Base-by-base conservation (phyloP, 2,113 vertebrate species). In the Nibea albiflora region DNA sequence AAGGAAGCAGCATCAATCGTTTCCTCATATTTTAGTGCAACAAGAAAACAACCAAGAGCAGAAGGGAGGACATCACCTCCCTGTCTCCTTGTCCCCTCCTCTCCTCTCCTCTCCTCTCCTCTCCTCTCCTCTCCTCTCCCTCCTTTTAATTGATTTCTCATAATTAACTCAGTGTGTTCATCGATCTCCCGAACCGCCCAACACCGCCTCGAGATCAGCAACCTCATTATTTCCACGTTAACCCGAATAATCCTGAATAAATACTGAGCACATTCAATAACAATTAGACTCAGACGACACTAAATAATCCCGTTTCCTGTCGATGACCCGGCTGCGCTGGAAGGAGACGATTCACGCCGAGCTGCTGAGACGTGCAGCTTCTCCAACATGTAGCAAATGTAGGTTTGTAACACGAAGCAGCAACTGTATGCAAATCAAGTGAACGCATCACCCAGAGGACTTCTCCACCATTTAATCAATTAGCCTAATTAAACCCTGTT, bases 161-260 rank as follows among this genome's bases (percentile, higher is more conserved):
- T 93, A 94, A 95, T 95, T 94, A 95, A 95, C 92, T 94, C 89
- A 85, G 84, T 92, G 94, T 90, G 88, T 92, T 82, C 88, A 94
- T 95, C 88, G 93, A 95, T 95, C 91, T 91, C 53, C 14, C 79
- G 68, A 73, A 73, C 78, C 71, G 82, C 76, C 78, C 84, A 47
- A 53, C 81, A 77, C 81, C 65, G 76, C 57, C 81, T 63, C 73
- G 31, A 81, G 78, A 87, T 87, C 89, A 67, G 54, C 49, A 71
- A 84, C 87, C 91, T 92, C 92, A 92, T 95, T 91, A 95, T 94
- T 92, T 85, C 89, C 87, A 70, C 84, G 73, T 95, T 94, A 93
- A 93, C 87, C 81, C 76, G 82, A 87, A 88, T 90, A 85, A 90
- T 90, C 89, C 89, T 63, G 71, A 90, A 91, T 93, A 93, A 95